These are phyloP conservation scores for Synanthedon andrenaeformis DNA, from an alignment of 2,888 invertebrate genomes.

Conservation along the genomic window DNA sequence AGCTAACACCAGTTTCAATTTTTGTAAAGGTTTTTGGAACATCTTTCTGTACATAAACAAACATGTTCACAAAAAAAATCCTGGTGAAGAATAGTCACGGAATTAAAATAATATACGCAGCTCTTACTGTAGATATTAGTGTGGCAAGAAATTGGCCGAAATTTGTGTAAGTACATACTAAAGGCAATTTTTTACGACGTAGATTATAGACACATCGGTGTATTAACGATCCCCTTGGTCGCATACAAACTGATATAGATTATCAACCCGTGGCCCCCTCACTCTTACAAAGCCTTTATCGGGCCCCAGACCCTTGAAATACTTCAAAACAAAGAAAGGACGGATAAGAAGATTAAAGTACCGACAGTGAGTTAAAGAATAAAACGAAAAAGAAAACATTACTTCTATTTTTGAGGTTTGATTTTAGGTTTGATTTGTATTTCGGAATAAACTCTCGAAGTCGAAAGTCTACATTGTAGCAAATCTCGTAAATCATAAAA, in stretches of 20 bases:
- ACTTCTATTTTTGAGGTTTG: background rate
- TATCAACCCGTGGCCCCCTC: slow-evolving; percentile 45
- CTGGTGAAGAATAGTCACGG: too few species aligned
- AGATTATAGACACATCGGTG: slow-evolving; percentile 12
- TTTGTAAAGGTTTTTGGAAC: too few species aligned
- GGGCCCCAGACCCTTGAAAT: slow-evolving; percentile 30
- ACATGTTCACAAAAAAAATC: too few species aligned
- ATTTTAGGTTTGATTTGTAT: background rate
- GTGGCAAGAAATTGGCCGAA: too few species aligned
- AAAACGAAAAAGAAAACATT: slow-evolving; percentile 22
- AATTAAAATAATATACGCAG: too few species aligned
- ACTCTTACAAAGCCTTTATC: slow-evolving; percentile 37
- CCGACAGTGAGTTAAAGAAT: slow-evolving; percentile 30
- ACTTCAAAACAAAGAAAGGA: slow-evolving; percentile 53
- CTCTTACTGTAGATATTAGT: too few species aligned
- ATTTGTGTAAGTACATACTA: too few species aligned
- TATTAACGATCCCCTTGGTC: slow-evolving; percentile 32
- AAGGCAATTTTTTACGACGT: too few species aligned
- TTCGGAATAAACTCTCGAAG: background rate
- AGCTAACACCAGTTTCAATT: too few species aligned
- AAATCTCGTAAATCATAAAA: too few species aligned
- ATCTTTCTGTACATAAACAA: too few species aligned
- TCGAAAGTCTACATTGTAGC: too few species aligned
- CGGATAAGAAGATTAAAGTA: slow-evolving; percentile 46
- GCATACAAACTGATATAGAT: slow-evolving; percentile 53